Conservation (phyloP, 2,113 vertebrate species). For the Sinosuthora webbiana region DNA sequence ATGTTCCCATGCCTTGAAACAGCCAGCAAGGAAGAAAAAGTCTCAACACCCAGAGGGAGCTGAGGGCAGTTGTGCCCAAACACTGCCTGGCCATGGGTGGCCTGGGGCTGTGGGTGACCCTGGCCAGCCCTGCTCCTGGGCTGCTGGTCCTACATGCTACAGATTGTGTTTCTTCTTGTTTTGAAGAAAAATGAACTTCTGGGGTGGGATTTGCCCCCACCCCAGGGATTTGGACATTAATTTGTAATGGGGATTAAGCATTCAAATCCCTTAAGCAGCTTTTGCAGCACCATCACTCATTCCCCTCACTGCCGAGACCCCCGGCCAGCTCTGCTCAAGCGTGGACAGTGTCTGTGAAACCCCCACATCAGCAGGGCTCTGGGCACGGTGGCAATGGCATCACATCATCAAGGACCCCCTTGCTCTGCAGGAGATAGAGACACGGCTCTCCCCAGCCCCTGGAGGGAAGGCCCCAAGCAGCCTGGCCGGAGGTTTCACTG, state of each 20-base stretch:
- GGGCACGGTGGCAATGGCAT: fast-evolving
- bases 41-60: fast-evolving
- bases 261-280: slow-evolving; percentile 64
- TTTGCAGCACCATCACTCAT: not conserved
- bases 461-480: not conserved
- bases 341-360: not conserved
- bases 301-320: not conserved
- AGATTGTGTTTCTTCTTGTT: not conserved
- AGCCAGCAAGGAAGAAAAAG: not conserved
- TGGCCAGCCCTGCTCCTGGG: not conserved
- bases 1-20: not conserved
- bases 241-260: slow-evolving; percentile 62
- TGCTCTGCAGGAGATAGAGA: not conserved
- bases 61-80: not conserved
- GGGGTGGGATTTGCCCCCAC: slow-evolving; percentile 37
- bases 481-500: not conserved
- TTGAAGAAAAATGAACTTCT: slow-evolving; percentile 31
- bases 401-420: fast-evolving
- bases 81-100: fast-evolving
- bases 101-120: not conserved
- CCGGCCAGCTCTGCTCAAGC: fast-evolving
- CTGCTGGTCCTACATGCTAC: fast-evolving
- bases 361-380: not conserved
- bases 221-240: slow-evolving; percentile 44
- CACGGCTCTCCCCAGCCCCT: fast-evolving